Evolutionary conservation across 2,797 vertebrate species (phyloP).

Genomic region (Labroides dimidiatus): DNA sequence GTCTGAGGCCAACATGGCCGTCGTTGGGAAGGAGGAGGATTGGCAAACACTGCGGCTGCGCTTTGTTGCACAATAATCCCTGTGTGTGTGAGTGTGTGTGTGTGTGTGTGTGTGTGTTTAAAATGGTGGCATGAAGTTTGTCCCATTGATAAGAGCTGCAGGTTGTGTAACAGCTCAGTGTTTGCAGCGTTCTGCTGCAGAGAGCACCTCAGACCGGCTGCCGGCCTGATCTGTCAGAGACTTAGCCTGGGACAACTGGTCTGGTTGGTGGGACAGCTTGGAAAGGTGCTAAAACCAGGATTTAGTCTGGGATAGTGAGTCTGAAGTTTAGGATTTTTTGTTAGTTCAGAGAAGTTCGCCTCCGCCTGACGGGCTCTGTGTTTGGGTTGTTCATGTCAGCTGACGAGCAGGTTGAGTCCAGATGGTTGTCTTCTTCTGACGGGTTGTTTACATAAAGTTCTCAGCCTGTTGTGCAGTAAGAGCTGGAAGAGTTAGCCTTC

Average conservation of each 20-base stretch:
- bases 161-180: slow-evolving; percentile 65
- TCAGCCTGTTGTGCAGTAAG: too few relatives aligned
- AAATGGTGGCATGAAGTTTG: slow-evolving; percentile 67
- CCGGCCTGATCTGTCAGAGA: slow-evolving; percentile 23
- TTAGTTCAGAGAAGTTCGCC: too few relatives aligned
- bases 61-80: slow-evolving; percentile 52
- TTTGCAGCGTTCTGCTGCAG: slow-evolving; percentile 39
- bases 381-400: not conserved
- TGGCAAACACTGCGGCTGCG: slow-evolving; percentile 40
- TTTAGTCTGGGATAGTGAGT: slow-evolving; percentile 7
- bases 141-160: slow-evolving; percentile 68
- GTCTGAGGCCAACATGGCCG: slow-evolving; percentile 54
- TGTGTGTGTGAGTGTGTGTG: slow-evolving; percentile 26
- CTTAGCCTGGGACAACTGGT: slow-evolving; percentile 31
- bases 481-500: not conserved
- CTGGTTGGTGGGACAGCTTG: slow-evolving; percentile 30
- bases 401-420: not conserved
- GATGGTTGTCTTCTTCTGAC: not conserved
- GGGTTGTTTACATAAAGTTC: too few relatives aligned
- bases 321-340: not conserved
- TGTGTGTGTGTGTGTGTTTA: slow-evolving; percentile 31
- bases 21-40: slow-evolving; percentile 48
- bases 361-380: not conserved
- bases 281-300: slow-evolving; percentile 5
- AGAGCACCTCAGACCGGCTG: slow-evolving; percentile 29